phyloP scores from a whole-genome alignment of 1,140 invertebrate genomes.

The Tetragnatha versicolor region DNA sequence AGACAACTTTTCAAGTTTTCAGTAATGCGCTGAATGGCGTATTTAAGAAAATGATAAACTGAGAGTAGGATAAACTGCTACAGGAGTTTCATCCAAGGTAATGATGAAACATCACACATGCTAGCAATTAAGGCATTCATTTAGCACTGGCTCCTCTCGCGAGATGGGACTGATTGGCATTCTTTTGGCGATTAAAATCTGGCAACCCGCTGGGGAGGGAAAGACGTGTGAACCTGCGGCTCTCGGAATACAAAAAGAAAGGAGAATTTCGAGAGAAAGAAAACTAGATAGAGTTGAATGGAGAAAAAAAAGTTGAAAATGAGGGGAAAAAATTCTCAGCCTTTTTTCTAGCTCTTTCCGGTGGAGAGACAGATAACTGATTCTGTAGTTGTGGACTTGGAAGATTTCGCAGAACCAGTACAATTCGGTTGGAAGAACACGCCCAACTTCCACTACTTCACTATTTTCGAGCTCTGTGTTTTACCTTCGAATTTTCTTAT shows the following conservation, averaged over 20 bases:
- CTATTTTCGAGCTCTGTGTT: slow-evolving; percentile 33
- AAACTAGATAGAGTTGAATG: slow-evolving; percentile 10
- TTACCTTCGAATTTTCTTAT: slow-evolving; percentile 46
- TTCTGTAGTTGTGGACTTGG: slow-evolving; percentile 13
- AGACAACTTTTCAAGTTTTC: too few species aligned
- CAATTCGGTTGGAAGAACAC: slow-evolving; percentile 30
- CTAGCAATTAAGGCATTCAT: too few species aligned
- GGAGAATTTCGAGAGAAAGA: not conserved
- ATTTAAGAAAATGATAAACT: too few species aligned
- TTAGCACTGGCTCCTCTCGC: too few species aligned
- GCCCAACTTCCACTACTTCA: slow-evolving; percentile 38
- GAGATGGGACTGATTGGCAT: slow-evolving; percentile 33
- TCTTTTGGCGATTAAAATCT: not conserved
- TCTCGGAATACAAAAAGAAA: not conserved
- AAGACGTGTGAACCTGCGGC: slow-evolving; percentile 18
- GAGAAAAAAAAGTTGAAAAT: slow-evolving; percentile 13
- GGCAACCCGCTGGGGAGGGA: slow-evolving; percentile 31
- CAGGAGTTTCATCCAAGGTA: too few species aligned
- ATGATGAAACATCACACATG: too few species aligned
- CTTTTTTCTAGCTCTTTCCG: slow-evolving; percentile 5
- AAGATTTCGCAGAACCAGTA: slow-evolving; percentile 40
- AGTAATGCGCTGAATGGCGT: too few species aligned
- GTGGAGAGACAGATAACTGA: slow-evolving; percentile 47
- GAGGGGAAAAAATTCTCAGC: slow-evolving; percentile 7
- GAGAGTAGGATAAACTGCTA: too few species aligned